Percentiles rank a stretch among this genome's conserved stretches.
phyloP scores from a whole-genome alignment of 2,113 vertebrate genomes.

The Nothocercus nigrocapillus region DNA sequence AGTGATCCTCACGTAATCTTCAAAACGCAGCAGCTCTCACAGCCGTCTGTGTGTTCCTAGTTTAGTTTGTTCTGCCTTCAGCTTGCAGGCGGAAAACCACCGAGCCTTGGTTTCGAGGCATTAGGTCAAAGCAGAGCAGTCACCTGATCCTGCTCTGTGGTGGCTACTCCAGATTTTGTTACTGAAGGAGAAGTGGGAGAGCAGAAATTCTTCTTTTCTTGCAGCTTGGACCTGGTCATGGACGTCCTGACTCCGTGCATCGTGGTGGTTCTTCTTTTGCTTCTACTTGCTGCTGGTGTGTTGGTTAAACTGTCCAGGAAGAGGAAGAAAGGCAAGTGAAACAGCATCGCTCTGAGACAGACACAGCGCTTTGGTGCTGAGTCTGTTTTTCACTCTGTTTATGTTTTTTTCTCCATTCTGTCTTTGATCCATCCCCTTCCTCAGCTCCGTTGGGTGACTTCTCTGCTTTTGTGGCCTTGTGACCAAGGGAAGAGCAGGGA shows the following conservation, averaged over 20 bases:
- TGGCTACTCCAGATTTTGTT: not conserved
- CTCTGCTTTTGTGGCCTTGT: not conserved
- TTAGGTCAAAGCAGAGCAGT: not conserved
- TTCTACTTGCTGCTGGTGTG: not conserved
- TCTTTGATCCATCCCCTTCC: not conserved
- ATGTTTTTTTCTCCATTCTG: not conserved
- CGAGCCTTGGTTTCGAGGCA: accelerated
- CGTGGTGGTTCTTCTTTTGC: not conserved
- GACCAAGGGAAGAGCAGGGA: not conserved
- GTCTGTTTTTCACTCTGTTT: not conserved
- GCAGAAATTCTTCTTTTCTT: not conserved
- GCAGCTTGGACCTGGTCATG: not conserved
- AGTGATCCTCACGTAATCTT: not conserved
- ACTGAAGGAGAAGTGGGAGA: not conserved
- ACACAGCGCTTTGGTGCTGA: not conserved
- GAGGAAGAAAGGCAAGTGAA: slow-evolving; percentile 6
- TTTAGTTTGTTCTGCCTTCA: not conserved
- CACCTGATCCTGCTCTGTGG: accelerated
- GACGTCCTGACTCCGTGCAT: not conserved
- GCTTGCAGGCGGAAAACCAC: not conserved
- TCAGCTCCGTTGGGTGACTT: not conserved
- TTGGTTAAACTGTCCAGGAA: slow-evolving; percentile 1
- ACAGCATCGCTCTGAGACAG: not conserved
- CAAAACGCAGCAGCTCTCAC: not conserved
- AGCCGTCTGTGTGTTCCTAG: accelerated